Evolutionary conservation across 2,113 vertebrate genomes (phyloP).

Genomic region (Hystrix cristata): DNA sequence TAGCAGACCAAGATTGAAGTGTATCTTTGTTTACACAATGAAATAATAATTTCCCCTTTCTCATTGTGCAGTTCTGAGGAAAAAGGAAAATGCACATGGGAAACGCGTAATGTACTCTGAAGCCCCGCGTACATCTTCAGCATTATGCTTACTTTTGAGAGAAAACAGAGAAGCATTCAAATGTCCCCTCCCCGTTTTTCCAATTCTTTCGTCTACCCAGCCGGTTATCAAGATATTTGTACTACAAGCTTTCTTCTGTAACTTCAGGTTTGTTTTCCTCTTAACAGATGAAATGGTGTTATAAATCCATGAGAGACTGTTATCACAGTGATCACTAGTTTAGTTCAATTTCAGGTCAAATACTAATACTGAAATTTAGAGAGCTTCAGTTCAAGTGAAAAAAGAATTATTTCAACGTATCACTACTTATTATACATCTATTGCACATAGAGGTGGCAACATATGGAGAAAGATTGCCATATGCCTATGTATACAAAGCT

Average conservation of each 20-base stretch:
- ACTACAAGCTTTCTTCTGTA: background rate
- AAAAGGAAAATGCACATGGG: background rate
- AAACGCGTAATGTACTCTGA: background rate
- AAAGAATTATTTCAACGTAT: background rate
- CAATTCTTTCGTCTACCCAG: background rate
- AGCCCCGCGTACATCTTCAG: background rate
- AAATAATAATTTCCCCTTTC: background rate
- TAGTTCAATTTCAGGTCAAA: conserved; percentile 45
- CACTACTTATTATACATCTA: background rate
- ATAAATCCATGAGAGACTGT: background rate
- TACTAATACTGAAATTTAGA: background rate
- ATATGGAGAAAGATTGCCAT: conserved; percentile 41
- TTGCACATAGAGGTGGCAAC: background rate
- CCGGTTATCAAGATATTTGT: background rate
- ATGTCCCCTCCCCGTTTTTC: background rate
- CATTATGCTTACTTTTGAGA: conserved; percentile 53
- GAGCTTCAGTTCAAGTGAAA: background rate
- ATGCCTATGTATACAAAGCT: background rate
- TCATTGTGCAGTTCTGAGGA: background rate
- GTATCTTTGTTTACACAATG: background rate
- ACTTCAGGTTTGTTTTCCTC: conserved; percentile 47
- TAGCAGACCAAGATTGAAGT: background rate
- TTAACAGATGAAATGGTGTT: background rate
- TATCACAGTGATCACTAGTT: background rate
- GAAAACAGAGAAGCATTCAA: conserved; percentile 34